Base-by-base conservation (phyloP, 2,113 vertebrate genomes). In the Hippocampus zosterae region DNA sequence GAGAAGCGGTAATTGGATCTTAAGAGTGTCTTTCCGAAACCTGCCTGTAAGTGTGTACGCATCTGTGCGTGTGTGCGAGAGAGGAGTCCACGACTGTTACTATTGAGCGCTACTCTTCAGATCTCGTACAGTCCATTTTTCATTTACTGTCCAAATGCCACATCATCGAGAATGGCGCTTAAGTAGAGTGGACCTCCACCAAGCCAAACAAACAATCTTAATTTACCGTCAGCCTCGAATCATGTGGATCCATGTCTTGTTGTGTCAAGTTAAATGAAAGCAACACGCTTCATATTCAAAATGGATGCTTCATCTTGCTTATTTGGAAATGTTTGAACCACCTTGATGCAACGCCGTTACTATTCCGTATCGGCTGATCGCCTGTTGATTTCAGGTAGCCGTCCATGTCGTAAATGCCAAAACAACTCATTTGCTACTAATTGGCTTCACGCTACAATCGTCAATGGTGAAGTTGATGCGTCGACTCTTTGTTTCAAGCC, bases 1-100 rank as follows among this genome's bases (percentile, higher is more conserved):
- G 67, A 80, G 69, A 55, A 76, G 67, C 67, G 74, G 64, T 76
- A 82, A 83, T 69, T 76, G 72, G 68, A 80, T 42, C 68, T 73
- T 12, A 40, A 23, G 52, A 53, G 56, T 70, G 57, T 65, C 71
- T 78, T 40, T 60, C 63, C 74, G 57, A 66, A 57, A 60, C 52
- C 4, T 15, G 8, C 50, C 52, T 11, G 52, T 3, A 53, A 10
- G 21, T 53, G 21, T 53, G 19, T 11, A 8, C 0, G 33, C 10
- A 21, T 55, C 8, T 55, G 21, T 23, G 21, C 8, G 23, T 2
- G 55, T 7, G 52, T 3, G 52, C 11, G 52, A 55, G 1, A 23
- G 18, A 50, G 18, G 18, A 50, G 18, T 21, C 48, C 48, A 21
- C 18, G 48, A 18, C 48, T 50, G 52, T 1, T 57, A 27, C 55